Percentiles rank a stretch among this genome's conserved stretches.
phyloP scores from a whole-genome alignment of 2,888 invertebrate genomes.

The Epirrhoe tristata region DNA sequence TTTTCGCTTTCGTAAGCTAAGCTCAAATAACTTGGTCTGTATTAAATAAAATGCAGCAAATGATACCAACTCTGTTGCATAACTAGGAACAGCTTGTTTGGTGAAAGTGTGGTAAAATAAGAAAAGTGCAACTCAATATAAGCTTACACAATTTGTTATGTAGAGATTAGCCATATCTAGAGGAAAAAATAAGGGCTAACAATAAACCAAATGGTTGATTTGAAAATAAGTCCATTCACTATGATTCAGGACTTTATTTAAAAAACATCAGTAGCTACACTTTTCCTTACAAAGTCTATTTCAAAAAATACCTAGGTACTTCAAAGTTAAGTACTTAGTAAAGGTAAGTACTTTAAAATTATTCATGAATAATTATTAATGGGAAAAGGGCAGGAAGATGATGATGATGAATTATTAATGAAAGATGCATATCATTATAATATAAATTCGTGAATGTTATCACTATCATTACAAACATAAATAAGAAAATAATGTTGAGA shows the following conservation, averaged over 20 bases:
- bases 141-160: not conserved
- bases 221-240: not conserved
- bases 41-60: not conserved
- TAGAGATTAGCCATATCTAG: not conserved
- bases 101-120: conserved; percentile 9
- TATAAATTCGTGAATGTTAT: too few relatives aligned
- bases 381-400: too few relatives aligned
- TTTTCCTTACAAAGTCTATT: too few relatives aligned
- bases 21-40: not conserved
- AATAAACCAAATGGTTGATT: not conserved
- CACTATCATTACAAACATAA: too few relatives aligned
- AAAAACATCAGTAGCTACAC: not conserved
- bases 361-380: too few relatives aligned
- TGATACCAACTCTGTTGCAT: not conserved
- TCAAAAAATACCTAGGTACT: too few relatives aligned
- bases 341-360: too few relatives aligned
- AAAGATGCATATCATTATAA: too few relatives aligned
- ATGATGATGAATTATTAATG: too few relatives aligned
- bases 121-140: not conserved
- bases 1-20: not conserved
- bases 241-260: not conserved
- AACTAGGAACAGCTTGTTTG: conserved; percentile 1
- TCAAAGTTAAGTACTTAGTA: too few relatives aligned
- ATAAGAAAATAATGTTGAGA: too few relatives aligned
- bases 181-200: not conserved